Conservation (phyloP, 1,140 invertebrate species). For the Latrodectus geometricus region DNA sequence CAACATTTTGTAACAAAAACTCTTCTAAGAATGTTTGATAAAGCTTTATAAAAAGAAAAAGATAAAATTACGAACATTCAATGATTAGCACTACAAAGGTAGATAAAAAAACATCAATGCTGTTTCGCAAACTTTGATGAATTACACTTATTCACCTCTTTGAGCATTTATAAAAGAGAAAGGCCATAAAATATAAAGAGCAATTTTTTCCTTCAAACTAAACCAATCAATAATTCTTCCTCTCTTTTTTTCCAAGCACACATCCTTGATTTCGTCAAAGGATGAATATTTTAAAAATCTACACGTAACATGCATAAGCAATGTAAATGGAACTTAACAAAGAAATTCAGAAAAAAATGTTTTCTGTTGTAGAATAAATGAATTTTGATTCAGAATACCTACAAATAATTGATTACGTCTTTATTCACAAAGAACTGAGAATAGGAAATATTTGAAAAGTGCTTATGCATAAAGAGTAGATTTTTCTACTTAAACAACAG, state of each 20-base stretch:
- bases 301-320: not conserved
- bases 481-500: not conserved
- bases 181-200: not conserved
- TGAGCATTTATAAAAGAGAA: not conserved
- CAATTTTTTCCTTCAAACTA: not conserved
- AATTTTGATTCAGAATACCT: not conserved
- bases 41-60: not conserved
- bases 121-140: not conserved
- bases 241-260: not conserved
- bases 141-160: not conserved
- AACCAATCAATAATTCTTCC: slow-evolving; percentile 24
- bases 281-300: slow-evolving; percentile 31
- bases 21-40: not conserved
- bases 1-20: too few species aligned
- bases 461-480: not conserved
- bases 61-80: not conserved
- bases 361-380: not conserved
- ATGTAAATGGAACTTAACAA: not conserved
- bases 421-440: not conserved
- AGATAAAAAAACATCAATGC: not conserved
- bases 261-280: slow-evolving; percentile 10
- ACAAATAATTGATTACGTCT: not conserved
- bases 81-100: not conserved
- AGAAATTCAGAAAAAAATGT: not conserved
- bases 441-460: slow-evolving; percentile 5